These are phyloP conservation scores for Rhombomys opimus DNA, from an alignment of 2,113 vertebrate genomes.

Conservation along the genomic window DNA sequence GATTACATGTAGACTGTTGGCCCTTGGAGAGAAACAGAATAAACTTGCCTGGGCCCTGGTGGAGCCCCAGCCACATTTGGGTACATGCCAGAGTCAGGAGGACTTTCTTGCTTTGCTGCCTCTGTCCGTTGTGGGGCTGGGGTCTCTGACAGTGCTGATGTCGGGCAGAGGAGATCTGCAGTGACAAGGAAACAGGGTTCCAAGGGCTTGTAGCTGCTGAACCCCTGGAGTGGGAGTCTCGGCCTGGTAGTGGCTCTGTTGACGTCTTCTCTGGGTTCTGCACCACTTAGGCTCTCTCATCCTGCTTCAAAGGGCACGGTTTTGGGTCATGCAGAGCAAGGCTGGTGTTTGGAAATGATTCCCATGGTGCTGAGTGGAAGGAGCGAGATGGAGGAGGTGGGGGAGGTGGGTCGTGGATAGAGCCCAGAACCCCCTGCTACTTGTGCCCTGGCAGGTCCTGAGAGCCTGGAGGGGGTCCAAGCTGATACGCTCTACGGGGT, in stretches of 20 bases:
- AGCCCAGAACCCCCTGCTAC: not conserved
- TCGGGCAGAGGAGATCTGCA: not conserved
- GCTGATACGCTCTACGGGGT: too few relatives aligned
- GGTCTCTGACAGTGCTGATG: not conserved
- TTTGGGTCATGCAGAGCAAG: rapidly evolving
- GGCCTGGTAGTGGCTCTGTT: not conserved
- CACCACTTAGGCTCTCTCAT: not conserved
- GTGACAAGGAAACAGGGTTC: not conserved
- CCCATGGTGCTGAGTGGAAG: not conserved
- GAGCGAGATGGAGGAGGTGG: not conserved
- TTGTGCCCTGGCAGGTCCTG: too few relatives aligned
- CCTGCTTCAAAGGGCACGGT: rapidly evolving
- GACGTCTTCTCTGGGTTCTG: not conserved
- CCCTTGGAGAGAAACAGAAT: not conserved
- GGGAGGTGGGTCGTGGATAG: not conserved
- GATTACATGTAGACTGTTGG: not conserved
- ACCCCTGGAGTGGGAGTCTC: not conserved
- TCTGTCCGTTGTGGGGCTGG: too few relatives aligned
- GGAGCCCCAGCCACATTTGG: not conserved
- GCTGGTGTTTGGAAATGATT: not conserved
- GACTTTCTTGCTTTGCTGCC: not conserved
- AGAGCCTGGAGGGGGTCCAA: not conserved
- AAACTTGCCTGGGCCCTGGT: not conserved
- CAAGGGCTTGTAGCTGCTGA: not conserved
- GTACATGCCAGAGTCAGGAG: not conserved